Conservation (phyloP, 2,797 vertebrate species). For the Protonibea diacanthus region DNA sequence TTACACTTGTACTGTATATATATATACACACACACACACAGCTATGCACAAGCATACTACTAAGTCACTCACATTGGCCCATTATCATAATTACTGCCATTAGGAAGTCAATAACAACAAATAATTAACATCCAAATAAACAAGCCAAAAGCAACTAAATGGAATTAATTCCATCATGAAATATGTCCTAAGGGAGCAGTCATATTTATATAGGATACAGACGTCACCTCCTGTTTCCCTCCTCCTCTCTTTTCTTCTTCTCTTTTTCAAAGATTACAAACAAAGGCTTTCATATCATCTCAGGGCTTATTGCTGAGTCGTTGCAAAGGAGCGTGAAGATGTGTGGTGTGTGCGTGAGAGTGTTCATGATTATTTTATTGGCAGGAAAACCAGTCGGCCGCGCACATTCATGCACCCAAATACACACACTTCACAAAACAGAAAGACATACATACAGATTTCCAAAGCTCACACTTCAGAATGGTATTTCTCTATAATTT, state of each 20-base stretch:
- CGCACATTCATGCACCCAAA: not conserved
- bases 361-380: not conserved
- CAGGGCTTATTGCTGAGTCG: not conserved
- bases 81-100: conserved; percentile 60
- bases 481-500: conserved; percentile 36
- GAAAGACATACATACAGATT: conserved; percentile 7
- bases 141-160: conserved; percentile 36
- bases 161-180: conserved; percentile 35
- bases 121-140: conserved; percentile 51
- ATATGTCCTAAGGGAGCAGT: conserved; percentile 24
- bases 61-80: conserved; percentile 8
- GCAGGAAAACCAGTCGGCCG: not conserved
- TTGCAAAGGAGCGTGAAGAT: not conserved
- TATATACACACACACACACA: conserved; percentile 4
- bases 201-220: not conserved
- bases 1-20: conserved; percentile 18
- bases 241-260: not conserved
- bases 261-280: not conserved
- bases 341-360: not conserved
- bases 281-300: conserved; percentile 15
- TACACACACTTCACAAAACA: not conserved
- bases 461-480: conserved; percentile 24
- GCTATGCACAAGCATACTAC: not conserved
- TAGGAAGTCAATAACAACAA: conserved; percentile 38
- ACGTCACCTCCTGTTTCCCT: not conserved